Percentiles rank a stretch among this genome's conserved stretches.
Conservation (phyloP, 1,140 invertebrate genomes). For the Prorops nasuta region DNA sequence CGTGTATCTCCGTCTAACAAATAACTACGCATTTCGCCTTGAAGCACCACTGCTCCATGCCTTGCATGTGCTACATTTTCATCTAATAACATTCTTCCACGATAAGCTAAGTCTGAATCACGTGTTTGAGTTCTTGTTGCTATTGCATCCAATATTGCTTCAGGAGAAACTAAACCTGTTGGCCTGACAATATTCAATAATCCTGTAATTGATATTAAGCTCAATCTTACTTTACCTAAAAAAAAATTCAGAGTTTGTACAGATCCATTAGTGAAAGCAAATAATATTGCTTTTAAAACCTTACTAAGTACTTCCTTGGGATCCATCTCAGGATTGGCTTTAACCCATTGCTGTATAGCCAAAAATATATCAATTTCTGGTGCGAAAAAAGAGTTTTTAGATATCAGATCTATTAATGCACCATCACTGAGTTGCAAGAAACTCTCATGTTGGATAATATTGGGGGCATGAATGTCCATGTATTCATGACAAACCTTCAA, state of each 20-base stretch:
- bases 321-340: conserved; percentile 69
- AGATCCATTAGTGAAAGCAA: not conserved
- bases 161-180: conserved; percentile 80
- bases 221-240: conserved; percentile 71
- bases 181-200: conserved; percentile 85
- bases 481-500: conserved; percentile 72
- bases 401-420: conserved; percentile 80
- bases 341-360: conserved; percentile 84
- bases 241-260: conserved; percentile 16
- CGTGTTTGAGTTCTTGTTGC: conserved; percentile 75
- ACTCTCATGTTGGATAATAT: conserved; percentile 80
- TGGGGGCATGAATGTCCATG: conserved; percentile 84
- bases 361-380: conserved; percentile 94
- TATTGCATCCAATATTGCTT: conserved; percentile 93
- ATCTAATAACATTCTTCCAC: conserved; percentile 77
- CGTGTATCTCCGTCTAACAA: conserved; percentile 84
- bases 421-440: conserved; percentile 81
- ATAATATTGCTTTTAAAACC: not conserved
- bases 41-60: conserved; percentile 77
- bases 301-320: conserved; percentile 50
- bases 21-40: conserved; percentile 83
- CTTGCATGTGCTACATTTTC: conserved; percentile 85
- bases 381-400: conserved; percentile 93
- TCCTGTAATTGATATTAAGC: conserved; percentile 84
- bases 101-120: conserved; percentile 77